Percentiles rank a stretch among this genome's conserved stretches.
Evolutionary conservation across 2,797 vertebrate species (phyloP).

Genomic region (Hephaestus fuliginosus): DNA sequence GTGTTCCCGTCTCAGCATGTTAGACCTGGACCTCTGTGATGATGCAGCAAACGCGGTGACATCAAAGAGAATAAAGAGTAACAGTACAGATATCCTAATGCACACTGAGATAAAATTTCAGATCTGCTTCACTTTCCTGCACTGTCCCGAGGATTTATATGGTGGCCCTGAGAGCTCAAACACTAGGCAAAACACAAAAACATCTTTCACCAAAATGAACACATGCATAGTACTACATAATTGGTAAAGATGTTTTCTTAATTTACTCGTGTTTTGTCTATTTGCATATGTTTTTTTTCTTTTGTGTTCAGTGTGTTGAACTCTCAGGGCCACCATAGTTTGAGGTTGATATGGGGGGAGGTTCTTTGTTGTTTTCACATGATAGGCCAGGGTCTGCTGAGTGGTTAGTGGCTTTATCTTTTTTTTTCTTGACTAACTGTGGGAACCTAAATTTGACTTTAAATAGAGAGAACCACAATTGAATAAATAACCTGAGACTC

Average conservation of each 20-base stretch:
- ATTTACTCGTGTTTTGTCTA: too few species aligned
- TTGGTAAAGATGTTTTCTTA: too few species aligned
- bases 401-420: neutral
- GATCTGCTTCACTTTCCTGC: conserved; percentile 7
- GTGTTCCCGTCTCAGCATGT: conserved; percentile 66
- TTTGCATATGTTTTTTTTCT: neutral
- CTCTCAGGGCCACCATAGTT: neutral
- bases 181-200: too few species aligned
- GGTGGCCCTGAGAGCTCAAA: too few species aligned
- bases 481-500: neutral
- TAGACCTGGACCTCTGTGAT: conserved; percentile 51
- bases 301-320: too few species aligned
- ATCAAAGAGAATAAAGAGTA: conserved; percentile 33
- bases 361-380: neutral
- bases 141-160: neutral
- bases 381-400: neutral
- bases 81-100: conserved; percentile 3
- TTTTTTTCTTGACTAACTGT: neutral
- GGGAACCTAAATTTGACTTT: conserved; percentile 4
- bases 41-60: conserved; percentile 42
- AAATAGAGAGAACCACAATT: neutral
- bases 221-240: too few species aligned
- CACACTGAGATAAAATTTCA: neutral
- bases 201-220: too few species aligned
- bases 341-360: neutral